Evolutionary conservation across 2,113 vertebrate genomes (phyloP), one percentile per base, ranked within the genome.

Genomic region (Gobio gobio): DNA sequence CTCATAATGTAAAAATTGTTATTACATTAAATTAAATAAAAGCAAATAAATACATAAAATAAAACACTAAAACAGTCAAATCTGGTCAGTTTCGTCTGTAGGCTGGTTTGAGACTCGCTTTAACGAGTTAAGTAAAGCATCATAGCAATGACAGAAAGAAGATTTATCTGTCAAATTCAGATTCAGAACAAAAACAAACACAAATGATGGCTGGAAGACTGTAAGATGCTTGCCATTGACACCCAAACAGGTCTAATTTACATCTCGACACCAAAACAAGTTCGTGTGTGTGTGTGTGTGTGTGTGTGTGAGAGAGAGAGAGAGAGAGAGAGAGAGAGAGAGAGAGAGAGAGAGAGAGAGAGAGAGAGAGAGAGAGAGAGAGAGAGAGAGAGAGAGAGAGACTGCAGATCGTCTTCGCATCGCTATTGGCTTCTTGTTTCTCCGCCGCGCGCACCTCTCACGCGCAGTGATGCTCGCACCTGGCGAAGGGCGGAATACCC

Each of bases 381-480:
- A 78, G 78, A 85, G 61, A 68, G 47, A 45, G 83, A 70, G 83
- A 58, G 22, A 72, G 74, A 33, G 76, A 70, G 51, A 64, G 73
- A 76, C 54, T 89, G 87, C 85, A 73, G 85, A 84, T 86, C 49
- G 29, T 83, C 68, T 51, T 51, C 81, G 82, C 72, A 16, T 89
- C 83, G 54, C 88, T 83, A 85, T 90, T 90, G 88, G 89, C 83
- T 83, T 86, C 66, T 66, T 59, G 49, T 36, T 66, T 5, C 10
- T 73, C 61, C 22, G 66, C 78, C 54, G 18, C 74, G 72, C 82
- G 45, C 72, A 73, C 63, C 79, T 68, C 77, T 61, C 89, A 64
- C 86, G 77, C 87, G 29, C 76, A 88, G 82, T 77, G 79, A 89
- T 89, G 90, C 87, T 89, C 72, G 73, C 87, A 89, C 88, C 88